phyloP scores from a whole-genome alignment of 2,888 invertebrate genomes.

The Drosophila robusta region DNA sequence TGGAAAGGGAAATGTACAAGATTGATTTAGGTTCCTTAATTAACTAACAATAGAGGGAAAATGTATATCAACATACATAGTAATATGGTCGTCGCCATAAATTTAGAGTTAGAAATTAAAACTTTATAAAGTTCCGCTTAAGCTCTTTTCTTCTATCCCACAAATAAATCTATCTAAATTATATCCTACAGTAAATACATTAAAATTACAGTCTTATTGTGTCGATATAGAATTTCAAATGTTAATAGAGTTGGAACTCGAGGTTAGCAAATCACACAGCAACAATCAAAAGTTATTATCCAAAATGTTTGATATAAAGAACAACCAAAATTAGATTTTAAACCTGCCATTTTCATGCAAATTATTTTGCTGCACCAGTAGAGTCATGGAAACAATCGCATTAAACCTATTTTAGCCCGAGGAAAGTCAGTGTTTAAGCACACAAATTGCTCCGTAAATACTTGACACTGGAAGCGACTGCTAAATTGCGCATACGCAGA shows the following conservation, averaged over 20 bases:
- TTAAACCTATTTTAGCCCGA: constrained; percentile 35
- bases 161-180: too few species aligned
- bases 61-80: too few species aligned
- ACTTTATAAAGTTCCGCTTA: too few species aligned
- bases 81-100: too few species aligned
- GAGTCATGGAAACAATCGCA: constrained; percentile 40
- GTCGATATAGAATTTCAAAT: too few species aligned
- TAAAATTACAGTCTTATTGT: too few species aligned
- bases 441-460: constrained; percentile 68
- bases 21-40: not conserved
- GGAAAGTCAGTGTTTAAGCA: constrained; percentile 33
- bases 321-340: constrained; percentile 10
- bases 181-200: too few species aligned
- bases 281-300: not conserved
- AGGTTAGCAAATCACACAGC: too few species aligned
- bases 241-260: too few species aligned
- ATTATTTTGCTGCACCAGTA: constrained; percentile 16
- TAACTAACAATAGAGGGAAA: not conserved
- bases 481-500: constrained; percentile 70
- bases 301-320: not conserved
- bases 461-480: constrained; percentile 30
- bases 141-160: too few species aligned
- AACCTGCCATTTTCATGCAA: constrained; percentile 25
- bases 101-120: too few species aligned
- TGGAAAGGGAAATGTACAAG: too few species aligned